These are phyloP conservation scores for Mus minutoides DNA, from an alignment of 2,797 vertebrate genomes.

Conservation along the genomic window DNA sequence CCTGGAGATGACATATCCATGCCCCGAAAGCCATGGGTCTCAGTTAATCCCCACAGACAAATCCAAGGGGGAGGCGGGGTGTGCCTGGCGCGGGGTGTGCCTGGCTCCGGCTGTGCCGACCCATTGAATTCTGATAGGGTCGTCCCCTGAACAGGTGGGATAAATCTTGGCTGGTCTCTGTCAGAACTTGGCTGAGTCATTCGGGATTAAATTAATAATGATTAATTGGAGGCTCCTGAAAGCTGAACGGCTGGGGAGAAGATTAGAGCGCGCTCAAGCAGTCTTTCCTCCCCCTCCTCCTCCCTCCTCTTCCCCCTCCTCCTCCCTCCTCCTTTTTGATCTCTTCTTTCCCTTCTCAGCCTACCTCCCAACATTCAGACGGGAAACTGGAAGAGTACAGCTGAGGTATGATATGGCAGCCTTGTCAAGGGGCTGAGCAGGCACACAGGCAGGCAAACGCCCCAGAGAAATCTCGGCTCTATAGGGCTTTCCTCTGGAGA, in stretches of 20 bases:
- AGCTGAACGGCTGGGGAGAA: slow-evolving; percentile 52
- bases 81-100: too few relatives aligned
- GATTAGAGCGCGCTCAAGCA: slow-evolving; percentile 68
- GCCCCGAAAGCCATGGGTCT: neutral
- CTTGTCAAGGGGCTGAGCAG: fast-evolving
- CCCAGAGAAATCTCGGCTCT: neutral
- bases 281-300: slow-evolving; percentile 5
- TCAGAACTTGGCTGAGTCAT: slow-evolving; percentile 76
- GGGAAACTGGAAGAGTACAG: neutral
- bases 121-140: slow-evolving; percentile 78
- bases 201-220: slow-evolving; percentile 83
- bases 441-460: fast-evolving
- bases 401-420: neutral
- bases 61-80: slow-evolving; percentile 64
- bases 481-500: fast-evolving
- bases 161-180: slow-evolving; percentile 75
- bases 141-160: slow-evolving; percentile 76
- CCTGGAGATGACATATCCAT: fast-evolving
- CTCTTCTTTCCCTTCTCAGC: slow-evolving; percentile 35
- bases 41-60: slow-evolving; percentile 46
- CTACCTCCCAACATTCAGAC: neutral
- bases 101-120: slow-evolving; percentile 50
- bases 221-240: slow-evolving; percentile 82
- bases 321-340: neutral
- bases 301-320: neutral